These are phyloP conservation scores for Acanthornis magna DNA, from an alignment of 2,797 vertebrate genomes.

Conservation along the genomic window DNA sequence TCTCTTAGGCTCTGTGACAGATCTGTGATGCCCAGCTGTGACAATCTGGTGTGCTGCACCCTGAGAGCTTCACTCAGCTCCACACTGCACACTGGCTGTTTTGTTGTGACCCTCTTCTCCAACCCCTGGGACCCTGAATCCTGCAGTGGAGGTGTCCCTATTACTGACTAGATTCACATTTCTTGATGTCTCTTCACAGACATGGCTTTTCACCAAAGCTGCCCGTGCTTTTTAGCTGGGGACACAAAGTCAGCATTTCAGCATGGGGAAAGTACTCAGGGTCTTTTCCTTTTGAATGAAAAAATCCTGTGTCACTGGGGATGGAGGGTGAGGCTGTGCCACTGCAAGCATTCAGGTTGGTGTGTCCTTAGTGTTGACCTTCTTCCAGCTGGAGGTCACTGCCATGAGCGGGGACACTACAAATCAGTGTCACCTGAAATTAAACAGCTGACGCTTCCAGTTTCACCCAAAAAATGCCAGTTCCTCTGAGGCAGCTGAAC, in stretches of 20 bases:
- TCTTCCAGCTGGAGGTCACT: background rate
- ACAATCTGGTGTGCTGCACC: background rate
- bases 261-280: background rate
- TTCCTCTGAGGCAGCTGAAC: background rate
- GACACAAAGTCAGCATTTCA: background rate
- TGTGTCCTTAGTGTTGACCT: background rate
- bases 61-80: background rate
- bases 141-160: fast-evolving
- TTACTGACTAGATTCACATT: background rate
- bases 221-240: background rate
- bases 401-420: background rate
- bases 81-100: background rate
- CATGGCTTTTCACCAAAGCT: background rate
- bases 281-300: background rate
- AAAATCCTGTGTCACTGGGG: background rate
- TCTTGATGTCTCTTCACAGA: background rate
- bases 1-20: background rate
- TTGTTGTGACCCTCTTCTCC: background rate
- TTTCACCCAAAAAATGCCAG: background rate
- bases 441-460: background rate
- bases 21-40: background rate
- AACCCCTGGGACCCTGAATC: background rate
- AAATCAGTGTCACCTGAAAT: background rate
- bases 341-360: background rate
- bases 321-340: background rate